These are phyloP conservation scores for Chrysochloris asiatica DNA, from an alignment of 2,113 vertebrate species.

Conservation along the genomic window DNA sequence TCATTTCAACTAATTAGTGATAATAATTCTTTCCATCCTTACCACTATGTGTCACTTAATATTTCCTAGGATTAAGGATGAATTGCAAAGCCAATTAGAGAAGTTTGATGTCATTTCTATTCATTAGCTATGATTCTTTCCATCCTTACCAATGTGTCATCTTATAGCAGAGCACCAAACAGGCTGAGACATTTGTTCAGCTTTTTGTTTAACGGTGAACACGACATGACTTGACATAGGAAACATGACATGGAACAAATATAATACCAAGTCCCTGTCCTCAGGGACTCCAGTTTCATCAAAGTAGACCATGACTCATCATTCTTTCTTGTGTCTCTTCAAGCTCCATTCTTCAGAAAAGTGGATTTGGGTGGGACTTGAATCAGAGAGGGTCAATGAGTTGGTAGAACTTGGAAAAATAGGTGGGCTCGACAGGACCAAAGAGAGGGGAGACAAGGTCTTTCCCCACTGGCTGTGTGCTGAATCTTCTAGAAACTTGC, in stretches of 20 bases:
- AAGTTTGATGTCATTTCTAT: constrained; percentile 39
- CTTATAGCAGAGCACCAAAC: not conserved
- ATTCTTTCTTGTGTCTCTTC: constrained; percentile 11
- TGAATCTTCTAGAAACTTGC: not conserved
- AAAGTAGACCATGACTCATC: constrained; percentile 41
- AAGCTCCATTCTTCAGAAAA: constrained; percentile 52
- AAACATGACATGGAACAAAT: constrained; percentile 53
- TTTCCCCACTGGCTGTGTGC: not conserved
- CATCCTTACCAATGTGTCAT: not conserved
- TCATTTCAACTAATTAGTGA: constrained; percentile 55
- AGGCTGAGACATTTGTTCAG: constrained; percentile 38
- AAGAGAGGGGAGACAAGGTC: not conserved
- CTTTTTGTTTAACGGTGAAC: constrained; percentile 45
- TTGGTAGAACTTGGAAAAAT: constrained; percentile 15
- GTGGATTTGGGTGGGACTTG: not conserved
- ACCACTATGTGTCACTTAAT: not conserved
- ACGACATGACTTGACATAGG: not conserved
- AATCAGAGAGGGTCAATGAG: not conserved
- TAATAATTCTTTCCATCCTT: constrained; percentile 18
- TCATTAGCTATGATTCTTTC: constrained; percentile 48
- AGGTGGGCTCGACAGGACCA: not conserved
- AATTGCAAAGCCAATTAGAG: constrained; percentile 47
- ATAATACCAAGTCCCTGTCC: constrained; percentile 25
- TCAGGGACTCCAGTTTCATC: not conserved
- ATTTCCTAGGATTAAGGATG: constrained; percentile 36